Evolutionary conservation across 2,797 vertebrate species (phyloP).

Genomic region (Gila robusta): DNA sequence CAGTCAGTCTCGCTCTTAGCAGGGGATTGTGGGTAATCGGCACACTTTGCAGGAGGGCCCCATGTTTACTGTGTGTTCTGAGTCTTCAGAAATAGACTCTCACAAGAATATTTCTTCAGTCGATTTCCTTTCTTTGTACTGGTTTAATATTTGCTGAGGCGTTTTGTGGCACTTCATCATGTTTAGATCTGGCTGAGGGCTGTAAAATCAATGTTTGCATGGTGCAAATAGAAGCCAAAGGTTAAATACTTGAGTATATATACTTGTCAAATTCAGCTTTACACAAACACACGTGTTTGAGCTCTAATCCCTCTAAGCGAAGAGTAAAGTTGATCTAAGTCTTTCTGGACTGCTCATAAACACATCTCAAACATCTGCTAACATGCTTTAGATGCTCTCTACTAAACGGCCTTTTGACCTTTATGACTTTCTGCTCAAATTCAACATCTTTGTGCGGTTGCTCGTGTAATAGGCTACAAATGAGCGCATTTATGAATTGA

Average conservation of each 20-base stretch:
- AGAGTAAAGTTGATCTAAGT: conserved; percentile 81
- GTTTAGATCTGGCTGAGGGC: neutral
- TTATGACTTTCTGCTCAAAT: conserved; percentile 80
- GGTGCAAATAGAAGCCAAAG: neutral
- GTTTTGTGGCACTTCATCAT: neutral
- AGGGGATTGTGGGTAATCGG: conserved; percentile 39
- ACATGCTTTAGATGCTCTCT: conserved; percentile 80
- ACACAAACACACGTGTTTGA: conserved; percentile 57
- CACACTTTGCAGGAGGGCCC: conserved; percentile 47
- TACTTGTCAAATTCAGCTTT: neutral
- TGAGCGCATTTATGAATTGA: conserved; percentile 80
- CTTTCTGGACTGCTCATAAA: conserved; percentile 71
- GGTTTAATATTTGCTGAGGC: neutral
- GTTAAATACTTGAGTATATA: neutral
- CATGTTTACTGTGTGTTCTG: conserved; percentile 31
- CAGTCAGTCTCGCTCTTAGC: conserved; percentile 42
- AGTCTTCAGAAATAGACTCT: conserved; percentile 38
- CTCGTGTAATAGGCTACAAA: conserved; percentile 69
- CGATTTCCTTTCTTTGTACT: neutral
- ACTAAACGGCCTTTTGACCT: conserved; percentile 80
- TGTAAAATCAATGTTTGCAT: neutral
- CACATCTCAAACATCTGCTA: conserved; percentile 62
- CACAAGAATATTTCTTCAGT: neutral
- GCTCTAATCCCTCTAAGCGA: conserved; percentile 71
- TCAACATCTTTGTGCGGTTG: neutral